phyloP scores from a whole-genome alignment of 64 coral and sea anemone species.

The Montipora capricornis region DNA sequence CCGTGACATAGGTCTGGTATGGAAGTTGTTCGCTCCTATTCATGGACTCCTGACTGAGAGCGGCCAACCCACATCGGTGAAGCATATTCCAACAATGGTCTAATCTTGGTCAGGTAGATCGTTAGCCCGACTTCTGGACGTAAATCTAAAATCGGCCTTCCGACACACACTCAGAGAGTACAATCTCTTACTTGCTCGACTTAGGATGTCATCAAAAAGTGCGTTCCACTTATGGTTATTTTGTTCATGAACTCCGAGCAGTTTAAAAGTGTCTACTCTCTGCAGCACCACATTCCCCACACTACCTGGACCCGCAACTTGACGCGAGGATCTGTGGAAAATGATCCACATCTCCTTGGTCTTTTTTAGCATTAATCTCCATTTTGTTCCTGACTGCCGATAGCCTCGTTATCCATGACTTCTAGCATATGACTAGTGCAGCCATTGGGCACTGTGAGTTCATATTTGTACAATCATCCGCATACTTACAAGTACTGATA shows the following conservation, averaged over 20 bases:
- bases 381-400: background rate
- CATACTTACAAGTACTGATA: conserved; percentile 29
- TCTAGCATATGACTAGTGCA: conserved; percentile 13
- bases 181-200: too few species aligned
- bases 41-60: too few species aligned
- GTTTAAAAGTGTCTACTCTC: background rate
- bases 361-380: background rate
- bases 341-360: background rate
- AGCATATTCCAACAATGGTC: too few species aligned
- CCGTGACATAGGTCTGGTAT: too few species aligned
- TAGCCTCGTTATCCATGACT: background rate
- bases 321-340: background rate
- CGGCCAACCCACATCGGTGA: too few species aligned
- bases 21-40: too few species aligned
- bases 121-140: too few species aligned
- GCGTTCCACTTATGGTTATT: background rate
- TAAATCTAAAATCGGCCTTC: too few species aligned
- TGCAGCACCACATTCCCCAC: background rate
- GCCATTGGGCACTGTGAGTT: background rate
- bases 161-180: too few species aligned
- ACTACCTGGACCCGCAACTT: background rate
- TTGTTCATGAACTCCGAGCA: background rate
- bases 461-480: conserved; percentile 59
- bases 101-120: too few species aligned
- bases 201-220: too few species aligned